phyloP scores from a whole-genome alignment of 2,888 invertebrate species.

The Himalopsyche japonica region DNA sequence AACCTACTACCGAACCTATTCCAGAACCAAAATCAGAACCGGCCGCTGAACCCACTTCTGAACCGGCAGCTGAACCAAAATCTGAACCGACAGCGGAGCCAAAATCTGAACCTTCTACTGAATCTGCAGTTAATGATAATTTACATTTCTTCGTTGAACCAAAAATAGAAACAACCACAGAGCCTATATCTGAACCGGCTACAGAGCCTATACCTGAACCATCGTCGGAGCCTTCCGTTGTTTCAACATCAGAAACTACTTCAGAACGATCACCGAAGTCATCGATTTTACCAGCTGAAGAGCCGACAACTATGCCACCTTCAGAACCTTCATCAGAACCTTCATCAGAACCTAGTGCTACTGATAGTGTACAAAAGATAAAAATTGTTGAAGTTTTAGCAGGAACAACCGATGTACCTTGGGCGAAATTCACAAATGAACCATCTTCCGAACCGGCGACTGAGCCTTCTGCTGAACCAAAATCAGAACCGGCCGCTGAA shows the following conservation, averaged over 20 bases:
- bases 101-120: slow-evolving; percentile 42
- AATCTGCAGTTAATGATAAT: slow-evolving; percentile 42
- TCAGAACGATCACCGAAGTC: slow-evolving; percentile 44
- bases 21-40: slow-evolving; percentile 47
- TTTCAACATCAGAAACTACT: slow-evolving; percentile 42
- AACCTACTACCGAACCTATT: slow-evolving; percentile 43
- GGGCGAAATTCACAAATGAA: not conserved
- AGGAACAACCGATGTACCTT: not conserved
- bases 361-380: slow-evolving; percentile 30
- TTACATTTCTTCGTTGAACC: not conserved
- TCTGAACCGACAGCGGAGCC: slow-evolving; percentile 42
- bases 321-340: too few relatives aligned
- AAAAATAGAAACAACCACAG: not conserved
- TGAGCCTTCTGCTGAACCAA: slow-evolving; percentile 39
- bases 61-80: slow-evolving; percentile 42
- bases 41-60: slow-evolving; percentile 40
- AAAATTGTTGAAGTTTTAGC: slow-evolving; percentile 41
- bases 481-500: slow-evolving; percentile 43
- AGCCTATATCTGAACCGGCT: slow-evolving; percentile 16
- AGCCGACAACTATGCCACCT: slow-evolving; percentile 38
- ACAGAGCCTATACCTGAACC: slow-evolving; percentile 40
- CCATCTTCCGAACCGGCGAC: slow-evolving; percentile 25
- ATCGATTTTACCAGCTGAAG: slow-evolving; percentile 42
- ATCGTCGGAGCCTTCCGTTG: slow-evolving; percentile 45
- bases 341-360: slow-evolving; percentile 15